Conservation (phyloP, 2,797 vertebrate species). For the Rhodeus uyekii region DNA sequence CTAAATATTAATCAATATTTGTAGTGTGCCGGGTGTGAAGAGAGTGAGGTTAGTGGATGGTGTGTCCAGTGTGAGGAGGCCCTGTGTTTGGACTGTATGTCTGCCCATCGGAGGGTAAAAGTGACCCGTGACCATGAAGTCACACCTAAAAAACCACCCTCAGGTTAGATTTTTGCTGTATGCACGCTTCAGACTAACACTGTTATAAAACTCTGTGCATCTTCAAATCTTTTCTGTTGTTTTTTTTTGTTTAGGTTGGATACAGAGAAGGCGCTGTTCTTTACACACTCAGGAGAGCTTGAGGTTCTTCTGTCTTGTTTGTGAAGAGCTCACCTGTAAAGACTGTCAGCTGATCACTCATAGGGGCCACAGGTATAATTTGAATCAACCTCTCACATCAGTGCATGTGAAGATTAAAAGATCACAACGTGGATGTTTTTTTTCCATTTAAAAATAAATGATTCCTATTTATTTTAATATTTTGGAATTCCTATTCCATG, state of each 20-base stretch:
- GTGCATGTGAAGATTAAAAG: neutral
- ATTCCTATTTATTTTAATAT: neutral
- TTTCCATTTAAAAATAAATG: neutral
- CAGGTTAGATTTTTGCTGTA: conserved; percentile 20
- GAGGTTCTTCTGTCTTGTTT: conserved; percentile 68
- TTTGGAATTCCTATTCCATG: neutral
- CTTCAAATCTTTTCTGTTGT: neutral
- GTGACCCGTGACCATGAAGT: conserved; percentile 81
- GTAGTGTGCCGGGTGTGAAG: conserved; percentile 84
- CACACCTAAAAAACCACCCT: conserved; percentile 38
- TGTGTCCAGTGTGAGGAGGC: conserved; percentile 83
- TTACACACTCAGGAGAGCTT: conserved; percentile 66
- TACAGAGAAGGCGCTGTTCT: conserved; percentile 62
- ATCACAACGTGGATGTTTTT: neutral
- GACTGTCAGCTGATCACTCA: conserved; percentile 73
- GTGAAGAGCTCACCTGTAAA: conserved; percentile 67
- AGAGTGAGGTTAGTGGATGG: conserved; percentile 75
- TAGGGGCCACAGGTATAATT: conserved; percentile 69
- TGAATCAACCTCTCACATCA: neutral
- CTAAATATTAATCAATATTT: conserved; percentile 40
- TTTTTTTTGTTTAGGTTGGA: conserved; percentile 45
- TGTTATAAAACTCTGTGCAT: neutral
- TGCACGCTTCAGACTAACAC: neutral
- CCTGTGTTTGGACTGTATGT: conserved; percentile 80
- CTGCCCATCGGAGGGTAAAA: conserved; percentile 82